Conservation (phyloP, 2,113 vertebrate species). For the Thalassoma bifasciatum region DNA sequence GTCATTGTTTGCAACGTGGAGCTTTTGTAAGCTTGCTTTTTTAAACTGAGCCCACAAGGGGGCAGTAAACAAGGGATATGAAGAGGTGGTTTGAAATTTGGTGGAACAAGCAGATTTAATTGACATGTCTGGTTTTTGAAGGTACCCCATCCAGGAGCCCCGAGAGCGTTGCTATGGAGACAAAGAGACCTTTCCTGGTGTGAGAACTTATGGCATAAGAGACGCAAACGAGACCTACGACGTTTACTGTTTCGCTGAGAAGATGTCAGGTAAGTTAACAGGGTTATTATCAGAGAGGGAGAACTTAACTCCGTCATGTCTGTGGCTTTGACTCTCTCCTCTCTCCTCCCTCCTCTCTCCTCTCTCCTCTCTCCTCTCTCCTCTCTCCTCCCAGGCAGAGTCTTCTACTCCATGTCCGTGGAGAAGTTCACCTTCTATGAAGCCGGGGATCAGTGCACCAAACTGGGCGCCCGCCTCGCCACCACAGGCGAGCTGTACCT, state of each 20-base stretch:
- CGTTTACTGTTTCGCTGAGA: constrained; percentile 97
- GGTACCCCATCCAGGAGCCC: constrained; percentile 95
- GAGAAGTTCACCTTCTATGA: constrained; percentile 93
- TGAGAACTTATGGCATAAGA: constrained; percentile 94
- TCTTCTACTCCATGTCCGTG: constrained; percentile 90
- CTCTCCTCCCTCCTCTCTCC: no score
- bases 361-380: no score
- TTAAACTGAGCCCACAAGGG: no score
- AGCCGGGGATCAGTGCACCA: constrained; percentile 88
- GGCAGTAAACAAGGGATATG: no score
- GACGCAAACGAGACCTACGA: constrained; percentile 96
- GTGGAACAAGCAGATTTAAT: background rate
- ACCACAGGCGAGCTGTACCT: constrained; percentile 94
- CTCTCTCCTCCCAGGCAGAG: constrained; percentile 85
- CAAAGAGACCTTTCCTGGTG: constrained; percentile 93
- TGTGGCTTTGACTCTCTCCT: background rate
- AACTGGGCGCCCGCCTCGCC: constrained; percentile 89
- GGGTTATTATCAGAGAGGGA: background rate
- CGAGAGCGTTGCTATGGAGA: constrained; percentile 94
- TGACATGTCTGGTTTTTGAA: constrained; percentile 57
- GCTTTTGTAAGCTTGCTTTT: no score
- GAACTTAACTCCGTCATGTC: background rate
- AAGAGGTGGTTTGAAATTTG: no score
- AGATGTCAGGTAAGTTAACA: constrained; percentile 88
- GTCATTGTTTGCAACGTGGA: no score